These are phyloP conservation scores for Eonycteris spelaea DNA, from an alignment of 2,113 vertebrate genomes.

Conservation along the genomic window DNA sequence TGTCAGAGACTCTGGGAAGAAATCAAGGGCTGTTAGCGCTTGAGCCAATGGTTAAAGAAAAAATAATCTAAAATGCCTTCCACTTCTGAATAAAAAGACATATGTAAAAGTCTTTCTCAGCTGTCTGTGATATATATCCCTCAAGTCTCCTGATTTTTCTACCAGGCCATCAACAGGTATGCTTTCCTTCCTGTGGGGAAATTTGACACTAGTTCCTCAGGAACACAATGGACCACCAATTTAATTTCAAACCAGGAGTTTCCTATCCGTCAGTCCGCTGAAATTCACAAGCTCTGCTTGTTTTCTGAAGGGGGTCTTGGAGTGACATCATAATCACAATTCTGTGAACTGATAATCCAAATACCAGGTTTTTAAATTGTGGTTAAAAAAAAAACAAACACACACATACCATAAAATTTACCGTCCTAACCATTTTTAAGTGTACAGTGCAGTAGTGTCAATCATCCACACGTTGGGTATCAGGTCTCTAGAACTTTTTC, in stretches of 20 bases:
- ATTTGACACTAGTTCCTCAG: background rate
- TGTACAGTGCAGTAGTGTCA: rapidly evolving
- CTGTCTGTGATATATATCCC: background rate
- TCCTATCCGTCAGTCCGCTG: background rate
- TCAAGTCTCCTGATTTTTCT: background rate
- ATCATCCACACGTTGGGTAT: rapidly evolving
- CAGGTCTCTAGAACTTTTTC: background rate
- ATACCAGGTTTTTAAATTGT: background rate
- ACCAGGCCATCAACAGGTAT: background rate
- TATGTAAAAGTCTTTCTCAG: background rate
- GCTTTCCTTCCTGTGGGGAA: background rate
- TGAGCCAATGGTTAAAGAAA: slow-evolving; percentile 55
- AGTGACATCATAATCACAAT: rapidly evolving
- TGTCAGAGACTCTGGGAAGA: slow-evolving; percentile 60
- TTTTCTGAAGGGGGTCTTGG: background rate
- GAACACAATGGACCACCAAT: no score
- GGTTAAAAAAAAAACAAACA: background rate
- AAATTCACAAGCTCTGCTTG: no score
- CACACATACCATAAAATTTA: rapidly evolving
- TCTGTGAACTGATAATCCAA: background rate
- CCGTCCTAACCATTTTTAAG: rapidly evolving
- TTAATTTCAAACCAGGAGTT: background rate
- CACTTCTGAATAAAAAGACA: slow-evolving; percentile 63
- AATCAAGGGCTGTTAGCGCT: slow-evolving; percentile 1
- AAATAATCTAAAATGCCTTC: slow-evolving; percentile 66